Evolutionary conservation across 2,113 vertebrate genomes (phyloP).

Genomic region (Phocoena phocoena): DNA sequence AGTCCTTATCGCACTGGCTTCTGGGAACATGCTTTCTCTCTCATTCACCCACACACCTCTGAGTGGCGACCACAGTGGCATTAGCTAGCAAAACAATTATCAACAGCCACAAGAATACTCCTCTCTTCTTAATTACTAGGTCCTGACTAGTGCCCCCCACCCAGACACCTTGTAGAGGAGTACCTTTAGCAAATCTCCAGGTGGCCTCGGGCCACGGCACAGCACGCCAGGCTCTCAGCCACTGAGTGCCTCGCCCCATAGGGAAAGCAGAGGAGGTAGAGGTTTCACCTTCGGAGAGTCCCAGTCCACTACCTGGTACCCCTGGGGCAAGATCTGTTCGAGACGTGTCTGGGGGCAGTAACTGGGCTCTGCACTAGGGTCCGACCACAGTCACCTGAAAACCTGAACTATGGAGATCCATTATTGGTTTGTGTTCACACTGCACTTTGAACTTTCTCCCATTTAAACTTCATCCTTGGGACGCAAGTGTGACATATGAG

Average conservation of each 20-base stretch:
- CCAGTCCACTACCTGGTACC: background rate
- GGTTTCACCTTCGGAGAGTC: background rate
- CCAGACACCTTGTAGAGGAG: background rate
- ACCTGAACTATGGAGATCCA: background rate
- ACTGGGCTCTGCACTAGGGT: background rate
- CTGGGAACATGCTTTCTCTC: constrained; percentile 71
- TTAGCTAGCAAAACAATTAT: constrained; percentile 57
- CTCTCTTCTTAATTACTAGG: constrained; percentile 24
- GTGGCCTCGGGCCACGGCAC: constrained; percentile 28
- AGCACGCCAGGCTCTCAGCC: background rate
- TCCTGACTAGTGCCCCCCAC: background rate
- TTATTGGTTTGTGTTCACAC: background rate
- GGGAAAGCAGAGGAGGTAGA: background rate
- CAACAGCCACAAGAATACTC: background rate
- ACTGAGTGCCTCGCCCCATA: background rate
- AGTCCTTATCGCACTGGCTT: constrained; percentile 56
- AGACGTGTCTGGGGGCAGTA: background rate
- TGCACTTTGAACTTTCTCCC: background rate
- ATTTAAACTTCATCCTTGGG: background rate
- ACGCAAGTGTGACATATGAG: background rate
- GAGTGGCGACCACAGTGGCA: constrained; percentile 56
- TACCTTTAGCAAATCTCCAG: background rate
- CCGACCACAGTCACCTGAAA: background rate
- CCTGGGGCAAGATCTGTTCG: background rate
- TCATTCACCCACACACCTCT: constrained; percentile 21